These are phyloP conservation scores for Pachycephus smyrnensis DNA, from an alignment of 2,888 invertebrate genomes.

Conservation along the genomic window DNA sequence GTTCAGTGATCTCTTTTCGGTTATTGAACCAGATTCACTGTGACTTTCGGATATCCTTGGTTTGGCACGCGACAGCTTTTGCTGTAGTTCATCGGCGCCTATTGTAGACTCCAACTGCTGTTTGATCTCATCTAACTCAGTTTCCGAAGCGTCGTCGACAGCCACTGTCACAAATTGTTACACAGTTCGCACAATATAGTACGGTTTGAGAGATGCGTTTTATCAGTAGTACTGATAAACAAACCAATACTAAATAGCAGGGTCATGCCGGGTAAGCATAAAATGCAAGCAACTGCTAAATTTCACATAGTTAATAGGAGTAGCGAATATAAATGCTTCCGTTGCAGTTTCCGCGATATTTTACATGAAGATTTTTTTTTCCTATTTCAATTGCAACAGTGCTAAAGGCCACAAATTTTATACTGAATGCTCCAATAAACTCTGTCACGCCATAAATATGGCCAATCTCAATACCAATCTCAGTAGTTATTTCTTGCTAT, in stretches of 20 bases:
- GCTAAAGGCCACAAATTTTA: background rate
- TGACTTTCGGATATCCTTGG: conserved; percentile 80
- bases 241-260: background rate
- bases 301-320: background rate
- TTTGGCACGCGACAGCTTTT: conserved; percentile 75
- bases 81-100: conserved; percentile 76
- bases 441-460: background rate
- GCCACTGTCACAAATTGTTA: conserved; percentile 50
- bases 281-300: background rate
- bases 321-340: background rate
- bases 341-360: background rate
- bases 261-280: background rate
- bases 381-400: background rate
- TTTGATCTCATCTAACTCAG: conserved; percentile 78
- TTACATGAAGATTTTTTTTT: background rate
- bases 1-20: conserved; percentile 65
- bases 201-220: background rate
- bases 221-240: background rate
- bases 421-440: background rate
- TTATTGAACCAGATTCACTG: conserved; percentile 75
- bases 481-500: background rate
- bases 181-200: background rate
- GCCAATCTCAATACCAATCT: background rate
- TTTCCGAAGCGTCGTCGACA: conserved; percentile 57
- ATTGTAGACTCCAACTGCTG: conserved; percentile 79